Base-by-base conservation (phyloP, 2,888 invertebrate species). In the Tenthredo scrophulariae region DNA sequence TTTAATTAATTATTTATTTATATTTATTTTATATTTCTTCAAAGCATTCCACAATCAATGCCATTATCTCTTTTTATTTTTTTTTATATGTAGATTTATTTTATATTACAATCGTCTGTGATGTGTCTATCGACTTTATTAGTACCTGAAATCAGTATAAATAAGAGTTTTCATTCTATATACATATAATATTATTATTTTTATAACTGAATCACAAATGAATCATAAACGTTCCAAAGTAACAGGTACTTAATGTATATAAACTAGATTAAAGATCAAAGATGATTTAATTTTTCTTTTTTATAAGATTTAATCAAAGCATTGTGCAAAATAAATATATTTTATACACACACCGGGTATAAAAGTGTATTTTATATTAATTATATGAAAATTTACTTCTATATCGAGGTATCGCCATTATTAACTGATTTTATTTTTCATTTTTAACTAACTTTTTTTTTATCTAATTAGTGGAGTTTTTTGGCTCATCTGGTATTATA, bases 51-150 rank as follows among this genome's bases (percentile, higher is more conserved):
- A 77, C n/a, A 33, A 50, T 50, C 33, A 46, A 29, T 18, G 3
- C 7, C n/a, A 77, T 29, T 77, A 43, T 10, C 26, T 33, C n/a
- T n/a, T n/a, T n/a, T n/a, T n/a, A n/a, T n/a, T n/a, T n/a, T n/a
- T n/a, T 46, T 77, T 15, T 22, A 40, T 43, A 43, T 22, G 18
- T 43, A 29, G 54, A 54, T 29, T 10, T n/a, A 50, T 50, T 29
- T 54, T n/a, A 54, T 77, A 33, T 77, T 77, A 4, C 3, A 77
- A 77, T n/a, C 33, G 50, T 29, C 77, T 77, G 77, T 77, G 77
- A 77, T 77, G 33, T 46, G 80, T 80, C 80, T 40, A 3, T 80
- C 22, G 80, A 62, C 62, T 80, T 62, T 33, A n/a, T 80, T 50
- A 29, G 80, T 80, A 80, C 80, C 80, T 80, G 54, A 50, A 50